Evolutionary conservation across 2,888 invertebrate species (phyloP).

Genomic region (Aleiodes leptofemur): DNA sequence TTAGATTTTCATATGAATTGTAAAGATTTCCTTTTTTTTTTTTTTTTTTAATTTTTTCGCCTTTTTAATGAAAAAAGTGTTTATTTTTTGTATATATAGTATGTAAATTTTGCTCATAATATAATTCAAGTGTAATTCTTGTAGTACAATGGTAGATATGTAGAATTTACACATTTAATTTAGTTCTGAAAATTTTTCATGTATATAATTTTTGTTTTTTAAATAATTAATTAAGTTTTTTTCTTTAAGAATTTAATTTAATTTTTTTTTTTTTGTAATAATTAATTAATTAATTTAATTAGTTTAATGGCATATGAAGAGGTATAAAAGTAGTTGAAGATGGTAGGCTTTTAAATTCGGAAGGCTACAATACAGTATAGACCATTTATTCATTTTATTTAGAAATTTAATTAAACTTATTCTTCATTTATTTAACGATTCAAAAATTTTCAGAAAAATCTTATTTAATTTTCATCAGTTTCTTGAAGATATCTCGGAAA

Average conservation of each 20-base stretch:
- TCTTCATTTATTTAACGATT: too few species aligned
- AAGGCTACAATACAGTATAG: conserved; percentile 56
- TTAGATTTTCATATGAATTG: conserved; percentile 19
- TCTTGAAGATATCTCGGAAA: too few species aligned
- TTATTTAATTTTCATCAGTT: too few species aligned
- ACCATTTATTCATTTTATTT: conserved; percentile 35
- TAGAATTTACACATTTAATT: conserved; percentile 43
- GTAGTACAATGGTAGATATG: conserved; percentile 37
- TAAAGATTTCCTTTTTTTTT: conserved; percentile 51
- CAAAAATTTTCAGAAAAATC: too few species aligned
- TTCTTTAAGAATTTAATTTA: too few species aligned
- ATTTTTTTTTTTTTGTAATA: conserved; percentile 43
- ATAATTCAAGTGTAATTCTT: conserved; percentile 28
- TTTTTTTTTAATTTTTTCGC: conserved; percentile 51
- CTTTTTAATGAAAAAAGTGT: conserved; percentile 49
- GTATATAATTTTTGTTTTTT: conserved; percentile 43
- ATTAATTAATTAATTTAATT: conserved; percentile 20
- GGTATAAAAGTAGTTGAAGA: conserved; percentile 70
- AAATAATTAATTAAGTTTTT: too few species aligned
- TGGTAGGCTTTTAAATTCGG: conserved; percentile 64
- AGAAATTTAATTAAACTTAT: too few species aligned
- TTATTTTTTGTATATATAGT: conserved; percentile 43
- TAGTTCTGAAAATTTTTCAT: conserved; percentile 41
- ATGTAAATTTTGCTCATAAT: conserved; percentile 46
- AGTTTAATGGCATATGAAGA: conserved; percentile 64